Evolutionary conservation across 2,113 vertebrate species (phyloP).

Genomic region (Apteryx mantelli): DNA sequence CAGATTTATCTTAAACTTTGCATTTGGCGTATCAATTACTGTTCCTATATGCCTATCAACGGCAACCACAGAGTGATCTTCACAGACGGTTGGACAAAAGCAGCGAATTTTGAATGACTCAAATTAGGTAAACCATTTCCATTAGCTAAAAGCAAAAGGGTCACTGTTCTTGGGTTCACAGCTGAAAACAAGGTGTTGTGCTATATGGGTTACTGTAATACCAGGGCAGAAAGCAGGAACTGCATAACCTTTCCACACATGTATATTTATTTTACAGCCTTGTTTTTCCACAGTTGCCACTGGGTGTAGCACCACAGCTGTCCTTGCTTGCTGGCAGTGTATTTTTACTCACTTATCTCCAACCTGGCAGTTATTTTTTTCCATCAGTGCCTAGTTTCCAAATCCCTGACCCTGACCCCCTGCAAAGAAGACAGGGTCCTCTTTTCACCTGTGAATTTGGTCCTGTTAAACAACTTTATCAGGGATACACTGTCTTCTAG

Average conservation of each 20-base stretch:
- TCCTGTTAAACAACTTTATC: not conserved
- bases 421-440: conserved; percentile 1
- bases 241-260: not conserved
- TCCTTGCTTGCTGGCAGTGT: conserved; percentile 34
- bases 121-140: not conserved
- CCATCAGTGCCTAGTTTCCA: conserved; percentile 40
- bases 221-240: not conserved
- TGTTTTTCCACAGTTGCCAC: conserved; percentile 35
- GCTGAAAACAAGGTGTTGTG: not conserved
- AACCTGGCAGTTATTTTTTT: conserved; percentile 53
- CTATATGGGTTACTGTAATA: not conserved
- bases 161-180: not conserved
- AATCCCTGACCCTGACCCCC: not conserved
- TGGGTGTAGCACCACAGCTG: conserved; percentile 58
- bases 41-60: not conserved
- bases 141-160: not conserved
- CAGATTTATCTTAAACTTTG: not conserved
- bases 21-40: not conserved
- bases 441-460: not conserved
- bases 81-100: not conserved
- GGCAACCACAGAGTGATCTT: not conserved
- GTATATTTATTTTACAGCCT: conserved; percentile 54
- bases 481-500: not conserved
- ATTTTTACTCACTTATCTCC: conserved; percentile 71
- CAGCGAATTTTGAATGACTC: fast-evolving